These are phyloP conservation scores for Rotaria sp. DNA, from an alignment of 2,888 invertebrate genomes.

Conservation along the genomic window DNA sequence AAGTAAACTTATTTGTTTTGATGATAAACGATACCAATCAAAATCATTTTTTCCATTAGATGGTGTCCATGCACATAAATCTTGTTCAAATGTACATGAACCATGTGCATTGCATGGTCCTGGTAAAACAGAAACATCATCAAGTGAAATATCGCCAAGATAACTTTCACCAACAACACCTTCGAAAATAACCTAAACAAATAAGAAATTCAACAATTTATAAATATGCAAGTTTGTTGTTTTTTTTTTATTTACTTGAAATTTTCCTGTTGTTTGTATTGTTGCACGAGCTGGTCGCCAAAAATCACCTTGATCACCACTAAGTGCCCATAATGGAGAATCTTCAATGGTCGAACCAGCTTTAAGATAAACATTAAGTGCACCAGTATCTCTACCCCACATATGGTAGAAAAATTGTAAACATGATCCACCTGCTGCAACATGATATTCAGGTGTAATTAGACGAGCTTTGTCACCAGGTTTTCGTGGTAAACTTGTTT, in stretches of 20 bases:
- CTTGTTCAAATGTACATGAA: conserved; percentile 37
- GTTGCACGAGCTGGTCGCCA: conserved; percentile 38
- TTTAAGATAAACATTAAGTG: conserved; percentile 33
- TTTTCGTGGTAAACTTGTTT: conserved; percentile 46
- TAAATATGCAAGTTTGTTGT: not conserved
- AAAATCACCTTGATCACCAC: conserved; percentile 39
- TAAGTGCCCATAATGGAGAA: conserved; percentile 2
- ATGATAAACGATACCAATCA: conserved; percentile 32
- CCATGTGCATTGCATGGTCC: conserved; percentile 27
- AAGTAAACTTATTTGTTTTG: conserved; percentile 22
- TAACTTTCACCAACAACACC: conserved; percentile 46
- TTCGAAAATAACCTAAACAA: conserved; percentile 40
- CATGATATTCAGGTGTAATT: conserved; percentile 44
- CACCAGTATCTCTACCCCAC: conserved; percentile 46
- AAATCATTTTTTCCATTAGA: not conserved
- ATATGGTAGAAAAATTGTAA: conserved; percentile 51
- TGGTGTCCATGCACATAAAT: conserved; percentile 36
- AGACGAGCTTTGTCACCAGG: conserved; percentile 47
- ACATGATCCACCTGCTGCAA: conserved; percentile 43
- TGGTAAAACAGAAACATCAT: conserved; percentile 41
- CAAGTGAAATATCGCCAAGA: conserved; percentile 43
- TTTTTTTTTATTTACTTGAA: conserved; percentile 27
- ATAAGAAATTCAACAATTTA: conserved; percentile 42
- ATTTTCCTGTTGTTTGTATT: conserved; percentile 10
- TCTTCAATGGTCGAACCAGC: not conserved